Conservation (phyloP, 2,888 invertebrate genomes). For the Eubasilissa splendida region DNA sequence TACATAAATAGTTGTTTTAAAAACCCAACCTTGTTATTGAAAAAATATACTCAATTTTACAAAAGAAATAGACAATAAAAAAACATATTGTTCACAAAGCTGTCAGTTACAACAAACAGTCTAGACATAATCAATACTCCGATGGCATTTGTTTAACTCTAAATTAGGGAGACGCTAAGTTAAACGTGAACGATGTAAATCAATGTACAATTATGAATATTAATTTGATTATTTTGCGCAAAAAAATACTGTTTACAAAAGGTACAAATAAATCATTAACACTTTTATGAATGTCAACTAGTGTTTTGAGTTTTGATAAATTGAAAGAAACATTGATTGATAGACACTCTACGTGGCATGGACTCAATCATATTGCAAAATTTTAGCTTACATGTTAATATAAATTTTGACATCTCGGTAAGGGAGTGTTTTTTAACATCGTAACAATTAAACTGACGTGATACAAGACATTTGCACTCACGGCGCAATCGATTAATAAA, state of each 20-base stretch:
- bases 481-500: conserved; percentile 11
- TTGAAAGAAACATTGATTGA: too few species aligned
- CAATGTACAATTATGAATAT: background rate
- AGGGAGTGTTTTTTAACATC: conserved; percentile 43
- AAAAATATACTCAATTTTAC: too few species aligned
- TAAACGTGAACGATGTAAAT: too few species aligned
- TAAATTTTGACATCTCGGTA: conserved; percentile 32
- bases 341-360: too few species aligned
- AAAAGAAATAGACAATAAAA: too few species aligned
- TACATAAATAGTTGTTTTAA: too few species aligned
- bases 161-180: too few species aligned
- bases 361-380: background rate
- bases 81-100: too few species aligned
- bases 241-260: conserved; percentile 21
- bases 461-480: conserved; percentile 10
- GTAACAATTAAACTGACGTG: conserved; percentile 32
- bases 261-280: conserved; percentile 8
- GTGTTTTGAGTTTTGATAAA: conserved; percentile 4
- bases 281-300: conserved; percentile 8
- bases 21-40: too few species aligned
- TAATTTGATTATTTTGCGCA: background rate
- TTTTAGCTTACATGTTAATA: conserved; percentile 14
- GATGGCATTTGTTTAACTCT: too few species aligned
- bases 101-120: too few species aligned
- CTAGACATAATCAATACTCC: too few species aligned